A percentile compares a stretch with the other conserved stretches of the same genome.
phyloP scores from a whole-genome alignment of 2,797 vertebrate genomes.

The Odontamblyopus rebecca region DNA sequence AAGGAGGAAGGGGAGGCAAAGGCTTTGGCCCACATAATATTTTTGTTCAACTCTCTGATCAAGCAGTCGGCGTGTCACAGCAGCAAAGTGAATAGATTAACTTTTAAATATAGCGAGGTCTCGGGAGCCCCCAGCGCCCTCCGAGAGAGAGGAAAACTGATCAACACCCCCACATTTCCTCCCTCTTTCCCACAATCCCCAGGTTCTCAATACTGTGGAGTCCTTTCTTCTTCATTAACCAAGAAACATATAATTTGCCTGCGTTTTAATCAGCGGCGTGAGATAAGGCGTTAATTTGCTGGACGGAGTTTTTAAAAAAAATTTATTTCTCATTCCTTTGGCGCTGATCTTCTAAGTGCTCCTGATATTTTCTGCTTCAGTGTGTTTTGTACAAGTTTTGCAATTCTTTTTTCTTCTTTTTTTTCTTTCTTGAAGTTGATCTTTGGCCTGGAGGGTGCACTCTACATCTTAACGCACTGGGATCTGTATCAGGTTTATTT shows the following conservation, averaged over 20 bases:
- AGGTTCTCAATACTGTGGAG: slow-evolving; percentile 50
- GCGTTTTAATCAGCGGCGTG: slow-evolving; percentile 40
- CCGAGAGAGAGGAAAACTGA: slow-evolving; percentile 67
- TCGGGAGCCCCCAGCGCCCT: slow-evolving; percentile 66
- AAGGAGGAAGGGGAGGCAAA: slow-evolving; percentile 67
- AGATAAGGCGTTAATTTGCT: slow-evolving; percentile 51
- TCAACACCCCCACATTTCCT: slow-evolving; percentile 63
- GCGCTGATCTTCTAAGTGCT: slow-evolving; percentile 47
- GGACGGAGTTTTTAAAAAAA: slow-evolving; percentile 33
- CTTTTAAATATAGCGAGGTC: slow-evolving; percentile 77
- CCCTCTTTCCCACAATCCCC: slow-evolving; percentile 33
- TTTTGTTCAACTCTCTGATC: slow-evolving; percentile 76
- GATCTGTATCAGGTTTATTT: too few species aligned
- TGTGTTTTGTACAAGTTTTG: slow-evolving; percentile 35
- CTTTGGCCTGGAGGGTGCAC: slow-evolving; percentile 58
- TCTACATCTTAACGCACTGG: slow-evolving; percentile 26
- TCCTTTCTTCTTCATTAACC: slow-evolving; percentile 43
- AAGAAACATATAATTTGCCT: slow-evolving; percentile 41
- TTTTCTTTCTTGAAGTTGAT: slow-evolving; percentile 43
- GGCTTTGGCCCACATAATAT: slow-evolving; percentile 76
- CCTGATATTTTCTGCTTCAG: slow-evolving; percentile 56
- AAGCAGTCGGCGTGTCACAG: slow-evolving; percentile 75
- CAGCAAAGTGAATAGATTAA: slow-evolving; percentile 83
- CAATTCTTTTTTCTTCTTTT: slow-evolving; percentile 9
- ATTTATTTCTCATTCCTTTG: slow-evolving; percentile 31